Conservation (phyloP, 2,113 vertebrate species). For the Otis tarda region DNA sequence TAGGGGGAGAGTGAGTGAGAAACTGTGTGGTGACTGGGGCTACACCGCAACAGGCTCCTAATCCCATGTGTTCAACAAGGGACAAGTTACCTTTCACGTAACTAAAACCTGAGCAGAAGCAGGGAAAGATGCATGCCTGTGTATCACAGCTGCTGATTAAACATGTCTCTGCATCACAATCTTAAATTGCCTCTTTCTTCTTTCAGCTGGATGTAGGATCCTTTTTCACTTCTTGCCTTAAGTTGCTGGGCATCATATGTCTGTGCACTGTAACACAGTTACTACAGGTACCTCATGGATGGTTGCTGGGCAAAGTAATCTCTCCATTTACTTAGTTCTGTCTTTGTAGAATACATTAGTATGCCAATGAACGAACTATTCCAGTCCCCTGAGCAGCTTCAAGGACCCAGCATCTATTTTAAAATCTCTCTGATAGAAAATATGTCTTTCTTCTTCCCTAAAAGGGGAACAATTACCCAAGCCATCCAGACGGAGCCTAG, state of each 20-base stretch:
- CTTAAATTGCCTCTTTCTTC: background rate
- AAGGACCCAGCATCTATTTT: background rate
- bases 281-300: background rate
- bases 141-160: background rate
- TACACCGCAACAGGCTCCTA: background rate
- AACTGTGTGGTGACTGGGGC: too few species aligned
- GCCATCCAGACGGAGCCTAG: rapidly evolving
- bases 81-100: background rate
- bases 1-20: too few species aligned
- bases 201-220: background rate
- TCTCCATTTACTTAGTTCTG: background rate
- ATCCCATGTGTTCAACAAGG: background rate
- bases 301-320: background rate
- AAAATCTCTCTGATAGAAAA: background rate
- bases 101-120: background rate
- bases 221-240: background rate
- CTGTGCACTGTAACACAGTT: background rate
- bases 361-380: background rate
- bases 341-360: background rate
- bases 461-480: background rate
- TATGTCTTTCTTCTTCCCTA: background rate
- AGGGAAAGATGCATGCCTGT: background rate
- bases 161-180: background rate
- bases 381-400: background rate
- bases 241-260: background rate